Evolutionary conservation across 1,140 invertebrate genomes (phyloP), one percentile per base, ranked within the genome.

Genomic region (Anagrus nilaparvatae): DNA sequence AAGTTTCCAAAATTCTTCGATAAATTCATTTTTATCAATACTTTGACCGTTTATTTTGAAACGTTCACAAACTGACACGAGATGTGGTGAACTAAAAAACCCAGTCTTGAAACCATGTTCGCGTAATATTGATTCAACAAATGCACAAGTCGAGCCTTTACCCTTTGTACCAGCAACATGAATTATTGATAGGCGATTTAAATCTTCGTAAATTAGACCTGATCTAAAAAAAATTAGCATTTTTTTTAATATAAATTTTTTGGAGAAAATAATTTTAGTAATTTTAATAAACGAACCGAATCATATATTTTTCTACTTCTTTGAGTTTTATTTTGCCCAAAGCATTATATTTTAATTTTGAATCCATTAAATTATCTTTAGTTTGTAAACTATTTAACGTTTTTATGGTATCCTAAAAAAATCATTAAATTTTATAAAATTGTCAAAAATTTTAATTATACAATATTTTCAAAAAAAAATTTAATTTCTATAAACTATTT

Each of bases 111-210:
- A 86, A 2, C 91, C 92, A 58, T 89, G 79, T 2, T 78, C 58
- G 1, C 87, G 74, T 10, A 99, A 70, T 49, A 99, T 90, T 1
- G 82, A 80, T 59, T 99, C 97, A 34, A 78, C 77, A 59, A 90
- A 85, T 0, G 94, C 92, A 65, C 93, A 95, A 0, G 94, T 97
- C 10, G 92, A 95, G 14, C 85, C 85, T 74, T 88, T 89, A 24
- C 95, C 95, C 74, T 99, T 99, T 0, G 94, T 98, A 5, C 97
- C 97, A 51, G 87, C 74, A 1, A 98, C 79, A 72, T 98, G 94
- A 51, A 99, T 94, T 6, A 94, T 71, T 37, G 85, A 82, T 10
- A 97, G 57, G 14, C 65, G 57, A 47, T 87, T 76, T 21, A 90
- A 56, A 34, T 75, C 71, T 3, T 78, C 63, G 14, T 78, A 23